Base-by-base conservation (phyloP, 2,113 vertebrate species). In the Zapus hudsonius region DNA sequence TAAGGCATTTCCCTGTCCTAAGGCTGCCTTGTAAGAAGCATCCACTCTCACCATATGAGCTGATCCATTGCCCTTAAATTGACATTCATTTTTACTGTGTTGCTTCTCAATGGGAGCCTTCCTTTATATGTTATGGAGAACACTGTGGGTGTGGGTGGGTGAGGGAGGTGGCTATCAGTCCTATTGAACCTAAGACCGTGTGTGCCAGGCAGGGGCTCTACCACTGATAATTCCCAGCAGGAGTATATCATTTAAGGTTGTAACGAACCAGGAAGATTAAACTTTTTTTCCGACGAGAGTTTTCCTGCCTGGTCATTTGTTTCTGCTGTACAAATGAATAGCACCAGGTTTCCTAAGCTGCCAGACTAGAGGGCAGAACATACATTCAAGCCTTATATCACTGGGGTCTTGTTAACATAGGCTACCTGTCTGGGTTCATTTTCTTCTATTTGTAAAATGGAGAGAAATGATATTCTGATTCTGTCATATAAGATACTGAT, bases 401-500 rank as follows among this genome's bases (percentile, higher is more conserved):
- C 33, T 31, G 38, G 70, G 52, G 74, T 42, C 42, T 86, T 91
- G 22, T 52, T 90, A 76, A 69, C 20, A 92, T 95, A 52, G 47
- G n/a, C n/a, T 17, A 63, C 13, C 15, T 89, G 38, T 84, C 3
- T 84, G 57, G 42, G 33, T 80, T 92, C 33, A 64, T 0, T 66
- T 52, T 78, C 61, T 69, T 79, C 91, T 61, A 47, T 61, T 87
- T 92, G 16, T 89, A 42, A 92, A 85, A 82, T 42, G 17, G 33
- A 73, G 72, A 78, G 76, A 78, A 87, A 73, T 89, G 64, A 83
- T 52, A 67, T 5, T 38, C 38, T 92, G 22, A 31, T 66, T 84
- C 23, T 92, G n/a, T 96, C 76, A 91, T 9, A 74, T 67, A 82
- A 22, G 40, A 72, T 12, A 72, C 89, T 74, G 17, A n/a, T n/a